Conservation (phyloP, 1,140 invertebrate genomes). For the Sitobion miscanthi region DNA sequence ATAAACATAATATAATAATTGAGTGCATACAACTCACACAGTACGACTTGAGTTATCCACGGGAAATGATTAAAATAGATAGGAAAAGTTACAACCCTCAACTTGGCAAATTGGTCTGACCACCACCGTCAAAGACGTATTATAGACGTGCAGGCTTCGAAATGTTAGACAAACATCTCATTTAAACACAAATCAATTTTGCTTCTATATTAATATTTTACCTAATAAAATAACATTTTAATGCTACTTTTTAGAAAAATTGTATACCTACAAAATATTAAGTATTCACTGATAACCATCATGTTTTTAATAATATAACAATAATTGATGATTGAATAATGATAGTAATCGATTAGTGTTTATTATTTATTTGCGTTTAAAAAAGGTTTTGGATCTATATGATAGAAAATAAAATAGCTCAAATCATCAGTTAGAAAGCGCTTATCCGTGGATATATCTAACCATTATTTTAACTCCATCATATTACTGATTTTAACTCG, state of each 20-base stretch:
- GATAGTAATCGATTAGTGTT: no score
- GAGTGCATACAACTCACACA: not conserved
- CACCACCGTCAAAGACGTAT: not conserved
- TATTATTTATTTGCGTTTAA: not conserved
- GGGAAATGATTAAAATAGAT: not conserved
- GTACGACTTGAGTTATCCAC: not conserved
- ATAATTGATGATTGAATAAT: no score
- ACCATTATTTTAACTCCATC: no score
- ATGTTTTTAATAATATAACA: no score
- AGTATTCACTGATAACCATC: no score
- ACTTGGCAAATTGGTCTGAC: not conserved
- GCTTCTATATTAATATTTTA: not conserved
- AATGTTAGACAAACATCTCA: not conserved
- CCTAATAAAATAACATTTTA: no score
- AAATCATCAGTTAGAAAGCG: not conserved
- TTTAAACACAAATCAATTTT: not conserved
- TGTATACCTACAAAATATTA: no score
- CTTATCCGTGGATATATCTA: no score
- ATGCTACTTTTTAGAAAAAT: no score
- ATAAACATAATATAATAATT: not conserved
- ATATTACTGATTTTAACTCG: not conserved
- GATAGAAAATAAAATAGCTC: not conserved
- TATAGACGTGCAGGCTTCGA: not conserved
- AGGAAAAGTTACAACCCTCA: not conserved
- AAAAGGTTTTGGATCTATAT: not conserved